These are phyloP conservation scores for Phenganax marumi DNA, from an alignment of 92 coral and sea anemone species.

Conservation along the genomic window DNA sequence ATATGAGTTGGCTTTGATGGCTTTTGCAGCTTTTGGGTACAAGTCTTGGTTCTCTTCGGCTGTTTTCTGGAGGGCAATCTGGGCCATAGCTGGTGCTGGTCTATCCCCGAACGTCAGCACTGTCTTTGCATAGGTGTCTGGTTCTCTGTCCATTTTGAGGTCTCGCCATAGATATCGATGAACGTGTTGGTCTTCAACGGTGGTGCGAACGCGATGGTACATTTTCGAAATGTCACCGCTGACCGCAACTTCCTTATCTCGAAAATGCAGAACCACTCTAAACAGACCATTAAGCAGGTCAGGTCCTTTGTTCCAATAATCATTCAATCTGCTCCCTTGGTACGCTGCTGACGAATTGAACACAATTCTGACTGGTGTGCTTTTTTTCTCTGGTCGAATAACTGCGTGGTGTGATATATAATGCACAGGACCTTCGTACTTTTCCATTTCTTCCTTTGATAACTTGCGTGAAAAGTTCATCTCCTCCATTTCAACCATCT, in stretches of 20 bases:
- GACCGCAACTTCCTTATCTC: constrained; percentile 50
- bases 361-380: constrained; percentile 61
- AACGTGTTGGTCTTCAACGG: constrained; percentile 32
- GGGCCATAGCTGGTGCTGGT: constrained; percentile 13
- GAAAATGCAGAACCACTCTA: constrained; percentile 55
- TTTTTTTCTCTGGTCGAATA: constrained; percentile 53
- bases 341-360: constrained; percentile 55
- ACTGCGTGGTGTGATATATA: constrained; percentile 63
- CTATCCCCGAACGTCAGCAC: constrained; percentile 52
- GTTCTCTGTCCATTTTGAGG: constrained; percentile 39
- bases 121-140: constrained; percentile 50
- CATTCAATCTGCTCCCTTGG: constrained; percentile 57
- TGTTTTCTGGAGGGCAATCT: background rate
- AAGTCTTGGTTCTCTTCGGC: background rate
- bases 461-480: constrained; percentile 49
- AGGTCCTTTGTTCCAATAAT: constrained; percentile 64
- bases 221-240: constrained; percentile 55
- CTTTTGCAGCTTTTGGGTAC: background rate
- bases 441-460: constrained; percentile 28
- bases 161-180: constrained; percentile 51
- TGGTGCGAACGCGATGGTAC: constrained; percentile 53
- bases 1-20: background rate
- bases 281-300: constrained; percentile 53
- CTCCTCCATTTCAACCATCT: constrained; percentile 52
- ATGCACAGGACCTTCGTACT: constrained; percentile 48